A percentile compares a stretch with the other conserved stretches of the same genome.
Conservation (phyloP, 2,888 invertebrate species). For the Ochropleura plecta region DNA sequence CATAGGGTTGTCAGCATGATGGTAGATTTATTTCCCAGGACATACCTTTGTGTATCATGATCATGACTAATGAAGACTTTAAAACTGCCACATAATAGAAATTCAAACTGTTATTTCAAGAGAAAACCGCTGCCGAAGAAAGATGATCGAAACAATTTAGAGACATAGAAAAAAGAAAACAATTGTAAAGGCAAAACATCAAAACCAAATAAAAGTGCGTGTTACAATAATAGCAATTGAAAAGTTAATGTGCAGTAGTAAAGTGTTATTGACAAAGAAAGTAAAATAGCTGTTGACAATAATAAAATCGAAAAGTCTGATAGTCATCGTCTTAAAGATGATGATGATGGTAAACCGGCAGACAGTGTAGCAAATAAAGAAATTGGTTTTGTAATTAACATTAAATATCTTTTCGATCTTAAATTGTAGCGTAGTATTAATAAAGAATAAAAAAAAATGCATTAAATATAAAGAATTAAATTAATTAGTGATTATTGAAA, state of each 20-base stretch:
- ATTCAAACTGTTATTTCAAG: not conserved
- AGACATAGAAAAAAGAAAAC: not conserved
- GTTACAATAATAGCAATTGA: constrained; percentile 2
- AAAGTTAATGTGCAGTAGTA: constrained; percentile 17
- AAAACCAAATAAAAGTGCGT: not conserved
- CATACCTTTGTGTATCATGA: not conserved
- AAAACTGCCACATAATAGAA: not conserved
- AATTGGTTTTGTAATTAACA: not conserved
- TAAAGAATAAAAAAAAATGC: constrained; percentile 23
- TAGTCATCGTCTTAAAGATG: not conserved
- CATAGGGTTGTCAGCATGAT: not conserved
- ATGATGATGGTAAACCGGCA: not conserved
- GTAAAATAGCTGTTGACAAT: not conserved
- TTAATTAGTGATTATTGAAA: constrained; percentile 31
- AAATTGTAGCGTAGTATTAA: constrained; percentile 1
- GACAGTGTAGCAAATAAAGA: not conserved
- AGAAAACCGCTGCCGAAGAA: constrained; percentile 1
- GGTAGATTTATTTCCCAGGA: not conserved
- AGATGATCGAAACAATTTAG: constrained; percentile 15
- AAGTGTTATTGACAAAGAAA: constrained; percentile 21
- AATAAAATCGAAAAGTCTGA: constrained; percentile 5
- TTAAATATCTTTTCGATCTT: constrained; percentile 3
- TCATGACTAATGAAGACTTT: no score
- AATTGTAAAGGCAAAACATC: not conserved
- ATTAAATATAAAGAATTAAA: constrained; percentile 7